Evolutionary conservation across 2,113 vertebrate genomes (phyloP).

Genomic region (Mionectes macconnelli): DNA sequence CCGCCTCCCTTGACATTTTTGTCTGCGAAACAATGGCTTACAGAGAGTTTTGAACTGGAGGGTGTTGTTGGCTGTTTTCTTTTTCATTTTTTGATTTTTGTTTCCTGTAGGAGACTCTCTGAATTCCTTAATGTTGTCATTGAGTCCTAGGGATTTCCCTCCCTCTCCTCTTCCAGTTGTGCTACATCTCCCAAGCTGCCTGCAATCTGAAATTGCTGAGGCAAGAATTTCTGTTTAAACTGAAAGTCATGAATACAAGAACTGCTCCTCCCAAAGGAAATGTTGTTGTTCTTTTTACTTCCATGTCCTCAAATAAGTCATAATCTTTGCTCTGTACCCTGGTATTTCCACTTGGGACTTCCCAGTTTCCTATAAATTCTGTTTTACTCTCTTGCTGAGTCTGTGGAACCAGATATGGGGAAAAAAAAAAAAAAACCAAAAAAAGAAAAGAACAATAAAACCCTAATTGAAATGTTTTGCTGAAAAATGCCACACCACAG

Average conservation of each 20-base stretch:
- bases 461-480: constrained; percentile 18
- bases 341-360: background rate
- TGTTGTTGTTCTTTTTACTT: background rate
- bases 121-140: background rate
- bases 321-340: background rate
- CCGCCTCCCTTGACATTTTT: background rate
- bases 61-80: background rate
- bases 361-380: background rate
- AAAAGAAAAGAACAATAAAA: background rate
- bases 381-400: background rate
- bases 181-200: background rate
- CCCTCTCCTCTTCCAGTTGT: background rate
- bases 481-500: background rate
- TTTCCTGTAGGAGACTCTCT: background rate
- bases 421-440: background rate
- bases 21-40: background rate
- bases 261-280: constrained; percentile 11
- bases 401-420: background rate
- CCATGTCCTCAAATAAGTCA: background rate
- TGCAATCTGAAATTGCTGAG: background rate
- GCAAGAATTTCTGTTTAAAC: background rate
- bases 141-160: background rate
- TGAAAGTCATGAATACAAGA: background rate
- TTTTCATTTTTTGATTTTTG: background rate
- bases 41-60: background rate